Evolutionary conservation across 2,888 invertebrate genomes (phyloP), one percentile per base, ranked within the genome.

Genomic region (Ashinkailepas kermadecensis): DNA sequence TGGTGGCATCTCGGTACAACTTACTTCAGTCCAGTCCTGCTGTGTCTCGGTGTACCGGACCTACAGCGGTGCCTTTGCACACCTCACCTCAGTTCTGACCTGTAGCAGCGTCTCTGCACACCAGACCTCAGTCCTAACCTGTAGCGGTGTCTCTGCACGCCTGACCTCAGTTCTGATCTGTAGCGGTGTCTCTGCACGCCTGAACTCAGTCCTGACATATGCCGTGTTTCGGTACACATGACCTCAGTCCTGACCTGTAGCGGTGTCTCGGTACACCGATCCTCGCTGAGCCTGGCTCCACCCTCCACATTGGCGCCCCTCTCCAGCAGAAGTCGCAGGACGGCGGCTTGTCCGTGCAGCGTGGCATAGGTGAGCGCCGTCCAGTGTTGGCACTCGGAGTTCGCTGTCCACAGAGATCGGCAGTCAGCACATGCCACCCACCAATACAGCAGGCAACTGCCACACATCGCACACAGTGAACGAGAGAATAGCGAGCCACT

Each of bases 81-180:
- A 39, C 39, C 4, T 39, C n/a, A n/a, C n/a, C 39, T 39, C 39
- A 39, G 39, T 39, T 56, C 78, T 84, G 84, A 93, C 93, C 89
- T 96, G 96, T 64, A 97, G 87, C 0, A 96, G 96, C 0, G 96
- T 96, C 80, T 96, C 90, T 0, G 95, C 95, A 86, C 93, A 93
- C 85, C 93, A 93, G 85, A 95, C 95, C 86, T 95, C 95, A 4
- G 39, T 39, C 39, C 39, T 39, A 4, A 39, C 39, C 39, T 39
- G 39, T 39, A 39, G 39, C 39, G 4, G 39, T 39, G 39, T 39
- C 39, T 39, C 39, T 1, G 4, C 4, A 39, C 39, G 4, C 39
- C 39, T 39, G 39, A 39, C 39, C 39, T 39, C 39, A 39, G 39
- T 39, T 56, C 78, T 84, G 84, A 93, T 93, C 89, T 96, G 96